Evolutionary conservation across 2,113 vertebrate species (phyloP).

Genomic region (Mesoclemmys tuberculata): DNA sequence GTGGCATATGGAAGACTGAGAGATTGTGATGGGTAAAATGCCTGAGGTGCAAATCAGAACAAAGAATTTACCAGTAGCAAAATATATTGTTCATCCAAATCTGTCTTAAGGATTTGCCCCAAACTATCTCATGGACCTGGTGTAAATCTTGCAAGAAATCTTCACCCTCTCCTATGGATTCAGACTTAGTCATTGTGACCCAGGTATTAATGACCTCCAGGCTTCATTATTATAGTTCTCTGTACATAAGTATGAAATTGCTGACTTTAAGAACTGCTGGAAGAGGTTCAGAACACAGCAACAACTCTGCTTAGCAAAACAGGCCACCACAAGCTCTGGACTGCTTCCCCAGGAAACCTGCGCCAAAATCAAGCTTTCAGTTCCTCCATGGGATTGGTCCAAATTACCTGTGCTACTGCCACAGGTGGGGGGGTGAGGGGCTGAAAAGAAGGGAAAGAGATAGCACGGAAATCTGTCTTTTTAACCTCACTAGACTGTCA

Average conservation of each 20-base stretch:
- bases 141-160: not conserved
- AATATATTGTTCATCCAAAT: not conserved
- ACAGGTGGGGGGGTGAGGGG: not conserved
- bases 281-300: not conserved
- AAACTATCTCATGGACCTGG: not conserved
- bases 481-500: not conserved
- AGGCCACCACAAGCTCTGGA: not conserved
- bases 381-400: not conserved
- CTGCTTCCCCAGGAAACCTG: not conserved
- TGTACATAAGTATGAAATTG: not conserved
- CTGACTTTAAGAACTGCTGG: not conserved
- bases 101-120: not conserved
- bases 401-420: not conserved
- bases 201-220: not conserved
- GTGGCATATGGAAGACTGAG: not conserved
- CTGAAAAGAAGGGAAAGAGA: too few relatives aligned
- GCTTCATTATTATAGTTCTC: not conserved
- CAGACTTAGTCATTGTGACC: not conserved
- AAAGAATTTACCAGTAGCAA: not conserved
- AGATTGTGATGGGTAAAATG: not conserved
- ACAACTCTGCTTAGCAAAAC: not conserved
- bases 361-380: not conserved
- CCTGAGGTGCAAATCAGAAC: constrained; percentile 12
- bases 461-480: too few relatives aligned
- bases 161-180: not conserved